Base-by-base conservation (phyloP, 1,140 invertebrate genomes). In the Mactra quadrangularis region DNA sequence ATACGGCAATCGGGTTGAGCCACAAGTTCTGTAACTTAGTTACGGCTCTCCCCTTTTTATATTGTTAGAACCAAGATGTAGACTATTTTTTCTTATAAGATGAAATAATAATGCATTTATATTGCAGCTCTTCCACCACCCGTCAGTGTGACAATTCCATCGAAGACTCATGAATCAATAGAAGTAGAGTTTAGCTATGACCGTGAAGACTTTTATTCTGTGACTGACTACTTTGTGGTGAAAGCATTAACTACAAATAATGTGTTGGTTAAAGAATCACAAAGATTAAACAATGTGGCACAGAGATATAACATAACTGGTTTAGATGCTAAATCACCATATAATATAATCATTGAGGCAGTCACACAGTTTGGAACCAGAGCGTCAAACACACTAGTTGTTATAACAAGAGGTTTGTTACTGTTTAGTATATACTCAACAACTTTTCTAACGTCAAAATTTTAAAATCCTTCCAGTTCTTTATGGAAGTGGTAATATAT, bases 41-140 rank as follows among this genome's bases (percentile, higher is more conserved):
- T n/a, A n/a, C n/a, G n/a, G n/a, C n/a, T n/a, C n/a, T n/a, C n/a
- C n/a, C n/a, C n/a, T n/a, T n/a, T n/a, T n/a, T n/a, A n/a, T n/a
- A n/a, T n/a, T n/a, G n/a, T n/a, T n/a, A n/a, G n/a, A n/a, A n/a
- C n/a, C n/a, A n/a, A n/a, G n/a, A n/a, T n/a, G n/a, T n/a, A n/a
- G n/a, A n/a, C n/a, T n/a, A n/a, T n/a, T n/a, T n/a, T n/a, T n/a
- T n/a, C n/a, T n/a, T n/a, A n/a, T n/a, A n/a, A n/a, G n/a, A n/a
- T n/a, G n/a, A n/a, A n/a, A n/a, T n/a, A n/a, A n/a, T n/a, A n/a
- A n/a, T n/a, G n/a, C n/a, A 15, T 60, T 50, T 50, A 50, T 71
- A 57, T 11, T 45, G 0, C 33, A 81, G 77, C 22, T 17, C 53
- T 81, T 13, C 77, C 77, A 27, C 77, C 77, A 41, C 52, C 64